Conservation (phyloP, 1,140 invertebrate species). For the Caenorhabditis inopinata region DNA sequence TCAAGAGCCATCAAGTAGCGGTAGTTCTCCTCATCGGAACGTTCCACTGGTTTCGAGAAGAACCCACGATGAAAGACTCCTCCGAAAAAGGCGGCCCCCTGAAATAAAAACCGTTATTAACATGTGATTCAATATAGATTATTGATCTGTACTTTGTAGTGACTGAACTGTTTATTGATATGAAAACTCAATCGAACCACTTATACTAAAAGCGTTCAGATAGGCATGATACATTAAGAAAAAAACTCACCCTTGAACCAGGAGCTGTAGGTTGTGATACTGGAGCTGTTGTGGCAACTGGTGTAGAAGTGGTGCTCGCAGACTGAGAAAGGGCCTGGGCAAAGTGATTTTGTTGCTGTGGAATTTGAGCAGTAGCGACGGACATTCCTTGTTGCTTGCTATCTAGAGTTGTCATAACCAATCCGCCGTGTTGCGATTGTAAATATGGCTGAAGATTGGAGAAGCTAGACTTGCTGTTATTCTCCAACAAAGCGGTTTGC, state of each 20-base stretch:
- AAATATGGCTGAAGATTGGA: not conserved
- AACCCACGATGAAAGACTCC: slow-evolving; percentile 39
- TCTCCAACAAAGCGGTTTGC: slow-evolving; percentile 23
- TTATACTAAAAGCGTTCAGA: no score
- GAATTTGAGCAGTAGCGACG: not conserved
- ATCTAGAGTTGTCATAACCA: slow-evolving; percentile 17
- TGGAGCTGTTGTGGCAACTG: not conserved
- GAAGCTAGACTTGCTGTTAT: slow-evolving; percentile 10
- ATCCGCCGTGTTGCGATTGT: not conserved
- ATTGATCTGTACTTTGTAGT: no score
- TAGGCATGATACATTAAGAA: no score
- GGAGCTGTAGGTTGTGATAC: not conserved
- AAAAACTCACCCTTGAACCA: not conserved
- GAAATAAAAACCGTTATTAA: not conserved
- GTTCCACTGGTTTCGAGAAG: slow-evolving; percentile 46
- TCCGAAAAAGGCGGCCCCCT: slow-evolving; percentile 19
- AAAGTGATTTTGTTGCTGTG: slow-evolving; percentile 13
- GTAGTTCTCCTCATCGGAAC: slow-evolving; percentile 47
- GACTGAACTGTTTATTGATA: not conserved
- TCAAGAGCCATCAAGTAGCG: slow-evolving; percentile 50
- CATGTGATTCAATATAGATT: not conserved
- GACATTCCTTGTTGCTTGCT: slow-evolving; percentile 29
- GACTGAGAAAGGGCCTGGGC: not conserved
- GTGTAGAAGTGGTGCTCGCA: not conserved
- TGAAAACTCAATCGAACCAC: no score